Base-by-base conservation (phyloP, 2,113 vertebrate genomes). In the Pseudorhombus dupliciocellatus region DNA sequence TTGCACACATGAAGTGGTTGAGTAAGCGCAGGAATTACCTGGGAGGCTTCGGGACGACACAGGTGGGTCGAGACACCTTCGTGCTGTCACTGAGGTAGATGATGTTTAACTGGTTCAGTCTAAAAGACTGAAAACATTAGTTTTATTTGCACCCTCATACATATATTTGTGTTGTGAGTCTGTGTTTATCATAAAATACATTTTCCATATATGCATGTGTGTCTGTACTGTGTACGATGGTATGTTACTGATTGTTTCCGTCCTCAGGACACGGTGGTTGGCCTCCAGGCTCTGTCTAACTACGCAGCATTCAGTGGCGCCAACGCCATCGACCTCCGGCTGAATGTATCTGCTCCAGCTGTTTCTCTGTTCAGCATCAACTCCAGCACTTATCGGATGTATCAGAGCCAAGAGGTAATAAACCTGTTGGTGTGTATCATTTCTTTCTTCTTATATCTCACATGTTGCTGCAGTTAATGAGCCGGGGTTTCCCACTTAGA, bases 1-100 rank as follows among this genome's bases (percentile, higher is more conserved):
- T 96, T n/a, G 77, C 85, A 0, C 30, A 95, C 5, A 92, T 97
- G 93, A 95, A 93, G 77, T 97, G 96, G 96, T 88, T 98, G 25
- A 94, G 93, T 79, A 90, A 82, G 12, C 95, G 96, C 66, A 94
- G 95, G 53, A 95, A 93, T 64, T 90, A 92, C 46, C 86, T 92
- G 5, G 96, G 96, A 57, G 94, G 95, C 58, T 97, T 91, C 81
- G 90, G 91, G 4, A 92, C 95, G 65, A 97, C 96, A 30, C 96
- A 98, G 95, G 96, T 96, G 59, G 75, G 25, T 44, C 7, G 5
- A 21, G 16, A 31, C 14, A 28, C 2, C 3, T 26, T 21, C n/a
- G 51, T 30, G 40, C n/a, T 65, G 3, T 34, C 21, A 8, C 21
- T 26, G 1, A 2, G 24, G 4, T 25, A 50, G 30, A 31, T 31